These are phyloP conservation scores for Crambe crambe DNA, from an alignment of 37 sponge, comb jelly and placozoan genomes.

Conservation along the genomic window DNA sequence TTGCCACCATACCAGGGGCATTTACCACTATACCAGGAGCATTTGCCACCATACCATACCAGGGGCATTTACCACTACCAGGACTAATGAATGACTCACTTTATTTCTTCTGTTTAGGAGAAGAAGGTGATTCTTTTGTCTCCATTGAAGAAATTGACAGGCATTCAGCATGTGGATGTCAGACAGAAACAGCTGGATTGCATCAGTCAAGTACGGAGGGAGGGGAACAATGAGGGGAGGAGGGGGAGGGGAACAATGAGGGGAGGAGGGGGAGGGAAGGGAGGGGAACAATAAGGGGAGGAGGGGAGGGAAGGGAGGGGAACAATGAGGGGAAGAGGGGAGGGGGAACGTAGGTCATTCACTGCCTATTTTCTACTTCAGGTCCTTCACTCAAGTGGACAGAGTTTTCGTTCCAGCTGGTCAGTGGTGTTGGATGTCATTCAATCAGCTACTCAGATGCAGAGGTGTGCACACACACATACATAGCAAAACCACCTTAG, in stretches of 20 bases:
- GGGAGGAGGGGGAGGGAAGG: no score
- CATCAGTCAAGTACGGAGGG: conserved; percentile 43
- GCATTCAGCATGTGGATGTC: conserved; percentile 51
- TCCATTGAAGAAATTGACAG: conserved; percentile 51
- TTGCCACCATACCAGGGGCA: background rate
- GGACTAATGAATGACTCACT: background rate
- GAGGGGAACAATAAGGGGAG: no score
- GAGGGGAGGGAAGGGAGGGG: no score
- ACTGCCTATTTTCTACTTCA: conserved; percentile 3
- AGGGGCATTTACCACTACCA: background rate
- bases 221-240: no score
- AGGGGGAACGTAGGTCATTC: background rate
- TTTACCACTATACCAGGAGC: background rate
- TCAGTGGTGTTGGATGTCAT: conserved; percentile 50
- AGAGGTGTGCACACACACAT: conserved; percentile 18
- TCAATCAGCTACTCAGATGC: conserved; percentile 32
- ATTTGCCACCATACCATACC: background rate
- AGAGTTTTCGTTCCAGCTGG: conserved; percentile 51
- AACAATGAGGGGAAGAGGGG: no score
- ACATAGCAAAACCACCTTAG: no score
- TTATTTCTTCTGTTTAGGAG: background rate
- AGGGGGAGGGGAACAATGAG: no score
- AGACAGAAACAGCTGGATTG: conserved; percentile 82
- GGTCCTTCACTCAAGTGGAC: conserved; percentile 64
- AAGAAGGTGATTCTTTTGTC: conserved; percentile 39